Percentiles rank a stretch among this genome's conserved stretches.
These are phyloP conservation scores for Oikopleura dioica DNA, from an alignment of 23 tunicate genomes.

Conservation along the genomic window DNA sequence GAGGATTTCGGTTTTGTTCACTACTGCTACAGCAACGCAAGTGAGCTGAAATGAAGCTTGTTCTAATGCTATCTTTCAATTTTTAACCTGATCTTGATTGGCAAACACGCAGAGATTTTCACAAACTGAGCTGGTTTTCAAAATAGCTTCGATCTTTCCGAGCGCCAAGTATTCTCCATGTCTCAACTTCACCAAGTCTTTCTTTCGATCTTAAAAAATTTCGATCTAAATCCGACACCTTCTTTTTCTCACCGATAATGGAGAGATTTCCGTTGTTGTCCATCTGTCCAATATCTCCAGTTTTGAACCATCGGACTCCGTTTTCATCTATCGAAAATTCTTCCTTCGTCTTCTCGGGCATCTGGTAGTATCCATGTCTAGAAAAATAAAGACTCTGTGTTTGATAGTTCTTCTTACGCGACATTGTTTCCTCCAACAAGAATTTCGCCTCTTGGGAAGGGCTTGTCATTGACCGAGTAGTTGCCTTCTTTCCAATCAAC, in stretches of 20 bases:
- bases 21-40: not conserved
- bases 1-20: not conserved
- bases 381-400: too few species aligned
- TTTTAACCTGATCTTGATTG: conserved; percentile 12
- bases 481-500: conserved; percentile 84
- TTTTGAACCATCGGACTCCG: conserved; percentile 86
- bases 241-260: conserved; percentile 20
- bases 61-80: too few species aligned
- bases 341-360: conserved; percentile 72
- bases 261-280: conserved; percentile 40
- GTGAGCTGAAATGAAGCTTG: too few species aligned
- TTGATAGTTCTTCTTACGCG: too few species aligned
- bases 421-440: conserved; percentile 62
- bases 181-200: conserved; percentile 58
- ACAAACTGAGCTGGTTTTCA: conserved; percentile 37
- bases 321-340: conserved; percentile 57
- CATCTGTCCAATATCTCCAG: conserved; percentile 79
- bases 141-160: conserved; percentile 65
- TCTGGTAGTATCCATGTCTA: conserved; percentile 76
- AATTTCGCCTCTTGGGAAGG: conserved; percentile 63
- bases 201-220: conserved; percentile 25
- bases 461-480: conserved; percentile 60
- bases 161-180: conserved; percentile 81
- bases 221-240: not conserved
- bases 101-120: conserved; percentile 69